Evolutionary conservation across 2,888 invertebrate species (phyloP).

Genomic region (Clistopyga incitator): DNA sequence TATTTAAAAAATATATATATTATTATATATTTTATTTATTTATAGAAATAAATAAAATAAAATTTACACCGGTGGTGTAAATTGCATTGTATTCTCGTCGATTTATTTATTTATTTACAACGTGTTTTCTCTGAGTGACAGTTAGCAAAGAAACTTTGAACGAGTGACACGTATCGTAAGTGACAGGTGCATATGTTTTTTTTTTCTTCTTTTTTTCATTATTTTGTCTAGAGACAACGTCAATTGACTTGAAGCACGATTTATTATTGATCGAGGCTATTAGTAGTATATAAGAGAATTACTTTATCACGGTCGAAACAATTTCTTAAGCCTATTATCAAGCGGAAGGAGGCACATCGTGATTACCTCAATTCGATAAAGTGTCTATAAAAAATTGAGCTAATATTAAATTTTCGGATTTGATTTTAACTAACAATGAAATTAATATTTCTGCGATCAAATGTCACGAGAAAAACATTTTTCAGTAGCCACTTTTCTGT

Average conservation of each 20-base stretch:
- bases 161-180: not conserved
- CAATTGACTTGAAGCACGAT: slow-evolving; percentile 55
- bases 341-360: not conserved
- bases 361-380: not conserved
- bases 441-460: no score
- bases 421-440: not conserved
- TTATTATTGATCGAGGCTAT: slow-evolving; percentile 63
- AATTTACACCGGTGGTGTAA: no score
- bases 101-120: no score
- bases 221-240: slow-evolving; percentile 57
- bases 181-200: slow-evolving; percentile 1
- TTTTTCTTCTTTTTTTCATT: not conserved
- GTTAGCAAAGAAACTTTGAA: not conserved
- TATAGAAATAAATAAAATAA: no score
- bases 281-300: slow-evolving; percentile 60
- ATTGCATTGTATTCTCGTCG: no score
- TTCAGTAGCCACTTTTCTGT: no score
- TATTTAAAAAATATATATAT: no score
- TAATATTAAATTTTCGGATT: not conserved
- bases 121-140: no score
- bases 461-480: no score
- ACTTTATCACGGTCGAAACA: slow-evolving; percentile 66
- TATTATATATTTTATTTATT: no score
- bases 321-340: slow-evolving; percentile 51
- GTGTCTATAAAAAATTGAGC: not conserved